Evolutionary conservation across 2,888 invertebrate genomes (phyloP).

Genomic region (Tetragnatha montana): DNA sequence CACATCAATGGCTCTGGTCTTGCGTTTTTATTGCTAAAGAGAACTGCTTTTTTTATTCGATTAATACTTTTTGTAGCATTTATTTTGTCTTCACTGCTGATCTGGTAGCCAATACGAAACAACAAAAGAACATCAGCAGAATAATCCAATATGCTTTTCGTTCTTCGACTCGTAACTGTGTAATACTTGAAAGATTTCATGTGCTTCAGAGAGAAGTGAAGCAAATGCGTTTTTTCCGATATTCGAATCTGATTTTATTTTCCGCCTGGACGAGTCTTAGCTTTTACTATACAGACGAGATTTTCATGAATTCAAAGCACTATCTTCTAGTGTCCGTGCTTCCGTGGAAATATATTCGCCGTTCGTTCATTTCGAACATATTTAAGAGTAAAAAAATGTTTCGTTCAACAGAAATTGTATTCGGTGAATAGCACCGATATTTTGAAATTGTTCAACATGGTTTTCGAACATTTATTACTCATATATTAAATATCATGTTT

Average conservation of each 20-base stretch:
- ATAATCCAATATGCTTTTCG: constrained; percentile 7
- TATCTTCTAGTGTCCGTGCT: not conserved
- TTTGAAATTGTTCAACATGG: not conserved
- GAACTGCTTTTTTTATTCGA: not conserved
- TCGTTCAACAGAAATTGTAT: not conserved
- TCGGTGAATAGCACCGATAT: not conserved
- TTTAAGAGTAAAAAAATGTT: not conserved
- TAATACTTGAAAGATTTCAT: constrained; percentile 4
- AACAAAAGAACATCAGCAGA: not conserved
- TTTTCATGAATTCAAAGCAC: not conserved
- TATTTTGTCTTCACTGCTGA: not conserved
- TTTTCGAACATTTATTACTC: not conserved
- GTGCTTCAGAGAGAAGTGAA: not conserved
- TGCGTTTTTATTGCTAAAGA: not conserved
- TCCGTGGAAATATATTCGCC: not conserved
- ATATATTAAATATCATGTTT: not conserved
- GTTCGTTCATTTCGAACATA: not conserved
- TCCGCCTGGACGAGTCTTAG: not conserved
- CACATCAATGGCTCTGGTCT: not conserved
- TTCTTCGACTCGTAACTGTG: not conserved
- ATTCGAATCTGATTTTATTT: constrained; percentile 18
- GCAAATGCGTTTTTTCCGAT: constrained; percentile 13
- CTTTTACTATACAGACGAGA: not conserved
- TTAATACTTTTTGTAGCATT: not conserved
- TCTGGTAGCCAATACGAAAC: not conserved